These are phyloP conservation scores for Mus spretus DNA, from an alignment of 2,797 vertebrate species.

Conservation along the genomic window DNA sequence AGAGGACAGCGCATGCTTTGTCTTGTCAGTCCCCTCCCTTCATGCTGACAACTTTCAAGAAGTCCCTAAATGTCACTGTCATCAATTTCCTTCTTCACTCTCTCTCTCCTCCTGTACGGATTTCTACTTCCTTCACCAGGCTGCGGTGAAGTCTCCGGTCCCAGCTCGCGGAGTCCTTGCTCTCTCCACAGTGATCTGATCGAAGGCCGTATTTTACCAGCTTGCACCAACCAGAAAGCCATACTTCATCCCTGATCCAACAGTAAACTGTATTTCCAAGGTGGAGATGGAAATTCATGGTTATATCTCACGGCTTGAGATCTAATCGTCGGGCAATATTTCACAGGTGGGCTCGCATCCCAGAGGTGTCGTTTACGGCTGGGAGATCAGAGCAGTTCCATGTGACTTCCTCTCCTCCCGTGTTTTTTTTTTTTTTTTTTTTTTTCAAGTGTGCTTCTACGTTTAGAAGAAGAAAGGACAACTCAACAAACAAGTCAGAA, in stretches of 20 bases:
- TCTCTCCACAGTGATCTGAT: constrained; percentile 68
- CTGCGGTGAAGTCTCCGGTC: background rate
- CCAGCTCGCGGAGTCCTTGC: background rate
- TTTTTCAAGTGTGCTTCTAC: background rate
- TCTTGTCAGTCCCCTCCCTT: background rate
- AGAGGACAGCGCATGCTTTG: background rate
- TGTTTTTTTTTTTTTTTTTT: too few relatives aligned
- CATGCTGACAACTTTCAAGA: background rate
- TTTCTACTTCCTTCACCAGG: constrained; percentile 33
- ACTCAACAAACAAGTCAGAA: background rate
- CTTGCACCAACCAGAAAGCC: constrained; percentile 59
- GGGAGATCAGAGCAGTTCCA: constrained; percentile 6
- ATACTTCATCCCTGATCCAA: constrained; percentile 83
- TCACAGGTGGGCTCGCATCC: constrained; percentile 74
- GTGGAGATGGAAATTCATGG: constrained; percentile 79
- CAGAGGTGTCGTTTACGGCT: background rate
- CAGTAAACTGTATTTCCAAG: constrained; percentile 86
- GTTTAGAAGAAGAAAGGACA: constrained; percentile 3
- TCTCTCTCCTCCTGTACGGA: background rate
- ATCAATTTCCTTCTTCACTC: background rate
- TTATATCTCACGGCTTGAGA: constrained; percentile 79
- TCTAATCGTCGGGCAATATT: constrained; percentile 81
- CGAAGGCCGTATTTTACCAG: constrained; percentile 74
- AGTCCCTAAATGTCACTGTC: background rate
- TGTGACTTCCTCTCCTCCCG: constrained; percentile 4